Evolutionary conservation across 1,140 invertebrate genomes (phyloP).

Genomic region (Leptoteleia sp.): DNA sequence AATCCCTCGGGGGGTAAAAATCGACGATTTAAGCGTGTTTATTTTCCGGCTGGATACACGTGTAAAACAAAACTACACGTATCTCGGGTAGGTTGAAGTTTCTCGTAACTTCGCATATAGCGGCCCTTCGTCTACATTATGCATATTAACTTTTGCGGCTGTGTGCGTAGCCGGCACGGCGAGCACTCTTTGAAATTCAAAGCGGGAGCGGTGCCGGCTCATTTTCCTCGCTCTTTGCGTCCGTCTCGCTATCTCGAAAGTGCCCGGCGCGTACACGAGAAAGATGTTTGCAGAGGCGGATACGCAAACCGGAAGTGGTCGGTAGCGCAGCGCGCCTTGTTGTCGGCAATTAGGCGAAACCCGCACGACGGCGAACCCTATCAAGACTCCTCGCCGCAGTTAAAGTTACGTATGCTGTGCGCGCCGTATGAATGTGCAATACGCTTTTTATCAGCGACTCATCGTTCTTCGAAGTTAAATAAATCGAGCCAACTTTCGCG

Average conservation of each 20-base stretch:
- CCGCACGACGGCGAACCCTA: slow-evolving; percentile 71
- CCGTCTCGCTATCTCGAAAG: slow-evolving; percentile 65
- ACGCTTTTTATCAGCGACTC: slow-evolving; percentile 33
- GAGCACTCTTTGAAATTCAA: slow-evolving; percentile 67
- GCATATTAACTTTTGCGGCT: slow-evolving; percentile 66
- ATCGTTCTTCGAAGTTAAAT: slow-evolving; percentile 27
- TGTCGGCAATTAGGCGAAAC: slow-evolving; percentile 75
- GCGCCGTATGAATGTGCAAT: slow-evolving; percentile 17
- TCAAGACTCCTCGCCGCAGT: slow-evolving; percentile 63
- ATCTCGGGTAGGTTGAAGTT: slow-evolving; percentile 55
- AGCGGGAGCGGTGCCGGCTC: slow-evolving; percentile 62
- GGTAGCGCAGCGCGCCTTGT: slow-evolving; percentile 71
- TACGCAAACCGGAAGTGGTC: slow-evolving; percentile 78
- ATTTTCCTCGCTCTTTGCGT: slow-evolving; percentile 67
- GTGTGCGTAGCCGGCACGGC: slow-evolving; percentile 54
- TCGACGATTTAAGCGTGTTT: slow-evolving; percentile 55
- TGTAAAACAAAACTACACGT: slow-evolving; percentile 64
- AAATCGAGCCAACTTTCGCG: not conserved
- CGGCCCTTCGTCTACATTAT: slow-evolving; percentile 64
- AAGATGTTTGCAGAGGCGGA: slow-evolving; percentile 77
- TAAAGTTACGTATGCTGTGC: slow-evolving; percentile 32
- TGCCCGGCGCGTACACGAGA: slow-evolving; percentile 55
- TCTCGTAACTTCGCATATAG: slow-evolving; percentile 58
- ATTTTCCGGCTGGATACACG: slow-evolving; percentile 62
- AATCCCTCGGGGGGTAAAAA: slow-evolving; percentile 43